Evolutionary conservation across 1,140 invertebrate species (phyloP).

Genomic region (Physella acuta): DNA sequence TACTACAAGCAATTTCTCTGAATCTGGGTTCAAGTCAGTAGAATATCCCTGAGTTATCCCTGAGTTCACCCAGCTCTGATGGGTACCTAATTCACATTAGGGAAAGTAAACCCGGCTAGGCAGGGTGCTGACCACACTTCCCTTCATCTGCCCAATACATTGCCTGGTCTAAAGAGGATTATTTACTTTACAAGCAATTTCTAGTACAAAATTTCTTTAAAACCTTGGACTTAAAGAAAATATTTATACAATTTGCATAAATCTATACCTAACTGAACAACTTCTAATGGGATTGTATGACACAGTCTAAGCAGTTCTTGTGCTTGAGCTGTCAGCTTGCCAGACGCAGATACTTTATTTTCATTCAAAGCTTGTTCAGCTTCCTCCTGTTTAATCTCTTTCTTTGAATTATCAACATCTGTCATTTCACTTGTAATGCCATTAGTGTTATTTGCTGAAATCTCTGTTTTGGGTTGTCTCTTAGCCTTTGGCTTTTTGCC

Average conservation of each 20-base stretch:
- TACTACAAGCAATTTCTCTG: background rate
- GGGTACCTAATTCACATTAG: too few relatives aligned
- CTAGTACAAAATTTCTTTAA: background rate
- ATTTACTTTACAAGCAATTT: background rate
- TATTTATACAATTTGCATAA: background rate
- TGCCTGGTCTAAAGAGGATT: too few relatives aligned
- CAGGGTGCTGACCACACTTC: background rate
- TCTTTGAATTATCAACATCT: background rate
- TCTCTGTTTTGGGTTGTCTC: too few relatives aligned
- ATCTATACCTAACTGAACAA: conserved; percentile 44
- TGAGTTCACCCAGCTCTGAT: too few relatives aligned
- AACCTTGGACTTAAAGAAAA: background rate
- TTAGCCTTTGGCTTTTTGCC: too few relatives aligned
- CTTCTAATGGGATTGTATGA: conserved; percentile 48
- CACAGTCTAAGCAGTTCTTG: conserved; percentile 52
- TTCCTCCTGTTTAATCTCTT: background rate
- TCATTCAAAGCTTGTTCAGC: background rate
- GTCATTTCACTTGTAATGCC: background rate
- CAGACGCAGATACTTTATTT: background rate
- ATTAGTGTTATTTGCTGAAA: background rate
- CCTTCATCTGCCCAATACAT: background rate
- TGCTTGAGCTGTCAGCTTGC: conserved; percentile 25
- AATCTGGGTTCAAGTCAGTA: too few relatives aligned
- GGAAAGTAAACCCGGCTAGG: too few relatives aligned
- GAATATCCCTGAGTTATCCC: too few relatives aligned